phyloP scores from a whole-genome alignment of 2,113 vertebrate genomes.

The Aleadryas rufinucha region DNA sequence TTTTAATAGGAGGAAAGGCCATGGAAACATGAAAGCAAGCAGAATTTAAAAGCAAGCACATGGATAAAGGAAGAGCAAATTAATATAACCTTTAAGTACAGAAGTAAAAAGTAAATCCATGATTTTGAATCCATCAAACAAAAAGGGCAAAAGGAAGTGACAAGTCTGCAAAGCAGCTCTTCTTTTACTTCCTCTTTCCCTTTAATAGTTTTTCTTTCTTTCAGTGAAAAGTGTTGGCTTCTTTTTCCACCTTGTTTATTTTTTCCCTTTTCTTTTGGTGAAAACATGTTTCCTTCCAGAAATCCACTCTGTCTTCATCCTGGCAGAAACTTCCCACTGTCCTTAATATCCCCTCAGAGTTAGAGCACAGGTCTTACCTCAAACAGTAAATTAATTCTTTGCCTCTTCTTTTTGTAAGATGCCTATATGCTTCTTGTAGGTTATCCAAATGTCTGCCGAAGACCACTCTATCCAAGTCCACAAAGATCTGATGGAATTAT shows the following conservation, averaged over 20 bases:
- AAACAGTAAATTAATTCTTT: background rate
- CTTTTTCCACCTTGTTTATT: conserved; percentile 19
- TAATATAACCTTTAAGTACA: background rate
- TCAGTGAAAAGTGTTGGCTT: conserved; percentile 5
- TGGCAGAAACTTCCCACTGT: conserved; percentile 2
- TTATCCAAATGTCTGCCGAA: conserved; percentile 3
- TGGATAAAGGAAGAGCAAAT: background rate
- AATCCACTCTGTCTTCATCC: background rate
- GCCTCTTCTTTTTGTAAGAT: background rate
- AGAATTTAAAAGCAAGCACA: background rate
- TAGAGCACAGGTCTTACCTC: background rate
- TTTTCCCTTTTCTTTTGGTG: conserved; percentile 3
- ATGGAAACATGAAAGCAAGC: background rate
- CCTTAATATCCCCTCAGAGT: background rate
- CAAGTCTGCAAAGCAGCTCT: background rate
- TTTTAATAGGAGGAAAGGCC: background rate
- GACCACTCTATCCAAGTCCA: background rate
- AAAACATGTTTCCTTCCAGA: conserved; percentile 39
- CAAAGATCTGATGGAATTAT: conserved; percentile 29
- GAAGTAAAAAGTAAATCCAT: background rate
- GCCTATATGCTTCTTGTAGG: background rate
- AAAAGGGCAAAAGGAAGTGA: background rate
- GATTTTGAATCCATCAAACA: background rate
- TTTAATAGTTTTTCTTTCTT: background rate
- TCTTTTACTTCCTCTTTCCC: background rate